Evolutionary conservation across 2,113 vertebrate genomes (phyloP), one percentile per base, ranked within the genome.

Genomic region (Thryonomys swinderianus): DNA sequence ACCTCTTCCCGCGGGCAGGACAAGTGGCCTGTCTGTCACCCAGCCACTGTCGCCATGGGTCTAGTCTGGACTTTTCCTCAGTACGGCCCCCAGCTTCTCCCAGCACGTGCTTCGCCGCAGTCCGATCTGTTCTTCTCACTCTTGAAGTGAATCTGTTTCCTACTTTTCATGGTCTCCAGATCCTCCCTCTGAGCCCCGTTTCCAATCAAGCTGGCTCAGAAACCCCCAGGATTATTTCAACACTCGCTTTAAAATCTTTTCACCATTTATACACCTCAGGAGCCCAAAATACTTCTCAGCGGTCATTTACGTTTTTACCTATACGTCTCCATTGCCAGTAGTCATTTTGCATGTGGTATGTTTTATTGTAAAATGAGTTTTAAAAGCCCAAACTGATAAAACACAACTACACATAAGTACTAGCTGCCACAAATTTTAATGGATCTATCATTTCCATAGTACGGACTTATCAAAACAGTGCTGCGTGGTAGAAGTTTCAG

Each of bases 1-100:
- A 64, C 76, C 27, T 78, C 97, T 73, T 90, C 45, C 71, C 87
- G 30, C n/a, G 4, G 30, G 59, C 40, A 64, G 88, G 64, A 94
- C 79, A 53, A 89, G 83, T 48, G 76, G 25, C 27, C 40, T 30
- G 16, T 5, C 67, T 88, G 91, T 78, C 82, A 83, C 93, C 95
- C 53, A 74, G 76, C 88, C 42, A 20, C 30, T 61, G 53, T 85
- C 73, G 81, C 83, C 12, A 76, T 78, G 51, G 17, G 48, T 96
- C n/a, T 88, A 0, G 20, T 53, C 57, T 57, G 45, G 62, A 42
- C 34, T 42, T 27, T 23, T 32, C 57, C 67, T 55, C 30, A 8
- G 7, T 32, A 48, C 34, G 3, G 7, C 6, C 1, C 0, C 14
- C 8, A 74, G 2, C 20, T 64, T 42, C 34, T 13, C 10, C 25